A percentile compares a stretch with the other conserved stretches of the same genome.
Evolutionary conservation across 2,888 invertebrate species (phyloP).

Genomic region (Drosophila greeni): DNA sequence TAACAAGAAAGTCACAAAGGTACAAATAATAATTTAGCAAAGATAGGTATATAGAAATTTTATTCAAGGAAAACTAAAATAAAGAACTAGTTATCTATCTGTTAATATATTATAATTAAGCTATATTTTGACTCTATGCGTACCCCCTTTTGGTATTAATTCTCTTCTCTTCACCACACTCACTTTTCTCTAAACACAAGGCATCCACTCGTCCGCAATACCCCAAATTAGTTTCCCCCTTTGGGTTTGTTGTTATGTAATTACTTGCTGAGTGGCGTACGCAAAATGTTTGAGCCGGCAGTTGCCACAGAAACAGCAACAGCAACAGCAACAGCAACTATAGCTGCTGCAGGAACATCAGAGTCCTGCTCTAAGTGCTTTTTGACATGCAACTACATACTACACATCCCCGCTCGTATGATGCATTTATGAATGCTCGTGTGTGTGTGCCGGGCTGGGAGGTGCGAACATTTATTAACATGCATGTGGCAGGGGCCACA

Average conservation of each 20-base stretch:
- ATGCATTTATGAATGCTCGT: slow-evolving; percentile 30
- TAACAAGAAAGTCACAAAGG: accelerated
- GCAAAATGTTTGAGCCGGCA: slow-evolving; percentile 68
- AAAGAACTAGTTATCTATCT: background rate
- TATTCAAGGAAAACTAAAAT: background rate
- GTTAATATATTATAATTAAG: background rate
- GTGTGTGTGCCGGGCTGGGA: slow-evolving; percentile 27
- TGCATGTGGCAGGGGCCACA: slow-evolving; percentile 44
- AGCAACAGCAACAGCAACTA: slow-evolving; percentile 29
- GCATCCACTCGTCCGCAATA: slow-evolving; percentile 16
- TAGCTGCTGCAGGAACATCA: slow-evolving; percentile 11
- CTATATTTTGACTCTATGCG: background rate
- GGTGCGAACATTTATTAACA: slow-evolving; percentile 73
- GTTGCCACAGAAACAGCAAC: slow-evolving; percentile 57
- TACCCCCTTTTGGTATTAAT: no score
- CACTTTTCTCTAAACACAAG: background rate
- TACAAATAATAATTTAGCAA: background rate
- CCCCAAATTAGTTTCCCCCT: slow-evolving; percentile 26
- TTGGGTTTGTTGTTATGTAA: slow-evolving; percentile 58
- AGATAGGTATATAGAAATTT: background rate
- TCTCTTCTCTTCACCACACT: background rate
- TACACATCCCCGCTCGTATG: slow-evolving; percentile 14
- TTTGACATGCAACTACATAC: slow-evolving; percentile 65
- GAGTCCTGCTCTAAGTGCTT: slow-evolving; percentile 61
- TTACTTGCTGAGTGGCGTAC: slow-evolving; percentile 67